These are phyloP conservation scores for Pelodytes ibericus DNA, from an alignment of 2,797 vertebrate species.

Conservation along the genomic window DNA sequence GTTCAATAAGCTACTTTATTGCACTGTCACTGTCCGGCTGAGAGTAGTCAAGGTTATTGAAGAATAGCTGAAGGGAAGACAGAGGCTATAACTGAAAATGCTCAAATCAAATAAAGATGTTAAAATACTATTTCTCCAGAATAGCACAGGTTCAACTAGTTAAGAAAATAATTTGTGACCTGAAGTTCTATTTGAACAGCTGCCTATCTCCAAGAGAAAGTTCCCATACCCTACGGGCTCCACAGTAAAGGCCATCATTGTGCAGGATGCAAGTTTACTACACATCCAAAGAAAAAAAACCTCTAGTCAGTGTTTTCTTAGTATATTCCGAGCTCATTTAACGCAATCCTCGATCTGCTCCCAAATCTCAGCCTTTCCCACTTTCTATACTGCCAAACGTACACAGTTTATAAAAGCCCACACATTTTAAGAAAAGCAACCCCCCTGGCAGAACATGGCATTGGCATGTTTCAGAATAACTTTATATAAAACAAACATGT, in stretches of 20 bases:
- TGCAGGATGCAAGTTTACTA: not conserved
- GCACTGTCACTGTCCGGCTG: too few relatives aligned
- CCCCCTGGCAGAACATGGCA: too few relatives aligned
- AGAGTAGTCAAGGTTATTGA: too few relatives aligned
- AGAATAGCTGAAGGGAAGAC: not conserved
- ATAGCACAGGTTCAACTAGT: slow-evolving; percentile 5
- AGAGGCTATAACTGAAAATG: not conserved
- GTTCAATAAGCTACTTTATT: too few relatives aligned
- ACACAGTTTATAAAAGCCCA: not conserved
- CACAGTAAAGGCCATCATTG: slow-evolving; percentile 18
- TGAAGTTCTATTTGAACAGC: slow-evolving; percentile 39
- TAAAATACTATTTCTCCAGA: not conserved
- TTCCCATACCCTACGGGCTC: slow-evolving; percentile 20
- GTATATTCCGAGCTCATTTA: not conserved
- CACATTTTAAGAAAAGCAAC: too few relatives aligned
- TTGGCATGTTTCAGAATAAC: too few relatives aligned
- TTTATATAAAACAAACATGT: too few relatives aligned
- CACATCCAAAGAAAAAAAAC: not conserved
- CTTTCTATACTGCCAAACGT: too few relatives aligned
- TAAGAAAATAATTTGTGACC: slow-evolving; percentile 28
- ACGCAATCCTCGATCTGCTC: not conserved
- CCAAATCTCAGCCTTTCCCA: not conserved
- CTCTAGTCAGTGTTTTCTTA: not conserved
- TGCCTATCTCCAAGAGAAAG: slow-evolving; percentile 40
- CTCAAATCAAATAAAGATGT: not conserved